Conservation (phyloP, 2,888 invertebrate species). For the Drosophila neotestacea region DNA sequence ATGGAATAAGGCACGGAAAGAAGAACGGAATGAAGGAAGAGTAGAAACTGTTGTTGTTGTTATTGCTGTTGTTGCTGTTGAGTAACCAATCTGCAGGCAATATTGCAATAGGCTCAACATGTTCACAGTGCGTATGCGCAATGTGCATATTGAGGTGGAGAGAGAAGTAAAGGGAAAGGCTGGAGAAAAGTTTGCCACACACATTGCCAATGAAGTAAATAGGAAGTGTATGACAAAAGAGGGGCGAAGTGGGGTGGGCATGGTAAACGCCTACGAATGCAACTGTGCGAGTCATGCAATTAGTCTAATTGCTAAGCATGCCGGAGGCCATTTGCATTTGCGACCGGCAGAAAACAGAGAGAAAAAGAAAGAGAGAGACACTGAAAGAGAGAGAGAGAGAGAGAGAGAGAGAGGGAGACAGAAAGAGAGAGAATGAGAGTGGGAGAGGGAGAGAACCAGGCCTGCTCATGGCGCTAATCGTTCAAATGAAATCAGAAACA, state of each 20-base stretch:
- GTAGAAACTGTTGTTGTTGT: background rate
- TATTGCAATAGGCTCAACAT: slow-evolving; percentile 74
- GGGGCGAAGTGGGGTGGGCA: slow-evolving; percentile 11
- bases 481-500: slow-evolving; percentile 85
- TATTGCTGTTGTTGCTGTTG: slow-evolving; percentile 38
- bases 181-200: slow-evolving; percentile 24
- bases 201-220: slow-evolving; percentile 11
- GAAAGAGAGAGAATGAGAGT: background rate
- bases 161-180: background rate
- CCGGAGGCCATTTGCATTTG: slow-evolving; percentile 74
- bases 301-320: slow-evolving; percentile 80
- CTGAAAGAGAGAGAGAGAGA: slow-evolving; percentile 2
- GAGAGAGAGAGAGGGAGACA: background rate
- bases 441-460: slow-evolving; percentile 9
- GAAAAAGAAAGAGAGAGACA: background rate
- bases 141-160: slow-evolving; percentile 41
- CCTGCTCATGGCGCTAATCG: slow-evolving; percentile 81
- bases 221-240: no score
- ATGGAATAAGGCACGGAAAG: background rate
- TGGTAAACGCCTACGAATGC: slow-evolving; percentile 35
- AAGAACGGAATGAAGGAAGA: background rate
- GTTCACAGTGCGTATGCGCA: slow-evolving; percentile 78
- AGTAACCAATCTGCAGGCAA: slow-evolving; percentile 74
- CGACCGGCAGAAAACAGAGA: background rate
- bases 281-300: slow-evolving; percentile 66